Conservation (phyloP, 2,888 invertebrate genomes). For the Cryptus viduatorius region DNA sequence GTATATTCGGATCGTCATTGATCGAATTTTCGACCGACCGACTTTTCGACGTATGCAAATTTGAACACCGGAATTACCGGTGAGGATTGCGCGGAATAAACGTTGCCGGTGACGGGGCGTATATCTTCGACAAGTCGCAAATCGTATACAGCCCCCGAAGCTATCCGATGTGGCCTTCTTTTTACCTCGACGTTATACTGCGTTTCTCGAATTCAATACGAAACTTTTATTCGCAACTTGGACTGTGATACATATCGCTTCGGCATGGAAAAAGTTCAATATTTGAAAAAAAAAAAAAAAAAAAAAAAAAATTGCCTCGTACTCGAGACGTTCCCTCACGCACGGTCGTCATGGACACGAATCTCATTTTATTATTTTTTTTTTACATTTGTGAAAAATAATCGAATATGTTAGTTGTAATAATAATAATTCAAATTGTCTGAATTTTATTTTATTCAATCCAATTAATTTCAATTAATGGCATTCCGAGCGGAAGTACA, state of each 20-base stretch:
- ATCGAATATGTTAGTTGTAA: no score
- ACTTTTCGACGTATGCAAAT: slow-evolving; percentile 10
- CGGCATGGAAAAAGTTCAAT: background rate
- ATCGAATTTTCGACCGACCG: background rate
- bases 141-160: background rate
- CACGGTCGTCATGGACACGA: no score
- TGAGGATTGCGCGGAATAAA: background rate
- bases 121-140: background rate
- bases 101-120: background rate
- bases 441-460: no score
- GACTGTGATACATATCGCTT: background rate
- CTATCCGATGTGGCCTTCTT: background rate
- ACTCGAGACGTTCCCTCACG: background rate
- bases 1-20: slow-evolving; percentile 15
- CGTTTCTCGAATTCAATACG: slow-evolving; percentile 15
- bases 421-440: no score
- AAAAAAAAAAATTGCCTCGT: background rate
- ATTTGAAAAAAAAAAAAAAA: background rate
- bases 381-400: no score
- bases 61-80: slow-evolving; percentile 2
- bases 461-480: no score
- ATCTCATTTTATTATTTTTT: background rate
- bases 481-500: no score
- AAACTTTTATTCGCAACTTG: background rate
- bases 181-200: background rate